Base-by-base conservation (phyloP, 1,140 invertebrate species). In the Pseudomyrmex sp. region DNA sequence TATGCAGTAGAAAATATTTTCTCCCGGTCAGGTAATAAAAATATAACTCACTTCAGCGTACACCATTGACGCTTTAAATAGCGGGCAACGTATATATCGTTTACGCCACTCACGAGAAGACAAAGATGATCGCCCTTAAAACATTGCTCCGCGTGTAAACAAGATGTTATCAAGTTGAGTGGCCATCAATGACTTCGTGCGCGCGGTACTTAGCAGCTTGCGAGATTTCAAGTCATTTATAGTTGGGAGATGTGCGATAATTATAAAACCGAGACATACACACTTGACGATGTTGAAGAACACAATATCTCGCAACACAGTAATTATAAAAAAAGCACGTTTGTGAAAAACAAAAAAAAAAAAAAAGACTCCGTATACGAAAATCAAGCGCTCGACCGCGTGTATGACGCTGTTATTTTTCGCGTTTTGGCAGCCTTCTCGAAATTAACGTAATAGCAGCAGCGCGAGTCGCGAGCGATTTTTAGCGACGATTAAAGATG, bases 41-140 rank as follows among this genome's bases (percentile, higher is more conserved):
- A 80, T 80, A 80, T 35, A 70, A 72, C 54, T 48, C 52, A 63
- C 54, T 26, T 26, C 74, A 20, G 48, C 48, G 23, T 15, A 62
- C 20, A 77, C 18, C 76, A 58, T 70, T 70, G 65, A 79, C 1
- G 54, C 76, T 80, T 80, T 80, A 80, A 80, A 72, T 80, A 80
- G 54, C 44, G 59, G 26, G 10, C 20, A 23, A n/a, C 68, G 63
- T 56, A 26, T 26, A 26, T 26, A n/a, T 70, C 76, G 76, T 70
- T 46, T 35, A 79, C 63, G 61, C 62, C 52, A 35, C n/a, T 65
- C 54, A 44, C 52, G 54, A 58, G 54, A 58, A 59, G 15, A 20
- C 52, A 70, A 80, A 54, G 65, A 80, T 72, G 44, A 62, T 70
- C 76, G 54, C 12, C 74, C 73, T 76, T 66, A 66, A 76, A 66